Base-by-base conservation (phyloP, 2,113 vertebrate genomes). In the Centropus unirufus region DNA sequence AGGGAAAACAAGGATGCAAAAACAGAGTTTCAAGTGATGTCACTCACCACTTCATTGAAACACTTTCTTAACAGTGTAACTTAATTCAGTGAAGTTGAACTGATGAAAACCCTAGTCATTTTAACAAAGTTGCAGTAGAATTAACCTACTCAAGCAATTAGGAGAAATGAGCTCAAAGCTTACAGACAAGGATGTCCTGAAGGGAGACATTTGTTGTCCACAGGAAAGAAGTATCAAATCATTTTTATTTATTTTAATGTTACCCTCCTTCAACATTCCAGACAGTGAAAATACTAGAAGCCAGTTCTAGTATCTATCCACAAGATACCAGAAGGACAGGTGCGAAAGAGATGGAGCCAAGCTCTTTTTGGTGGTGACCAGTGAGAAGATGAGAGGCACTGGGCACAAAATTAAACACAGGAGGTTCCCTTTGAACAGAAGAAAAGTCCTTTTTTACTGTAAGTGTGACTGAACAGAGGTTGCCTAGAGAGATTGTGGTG, bases 61-160 rank as follows among this genome's bases (percentile, higher is more conserved):
- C 29, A 15, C 12, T 84, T 87, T 58, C 27, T 76, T 83, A 36
- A 13, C 29, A 44, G 34, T 32, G 12, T 46, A 82, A 36, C 24
- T 76, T 19, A 40, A 68, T 68, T 90, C 27, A 17, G 8, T 57
- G 57, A 72, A 73, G 40, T 27, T 70, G 86, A 93, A 93, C 76
- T 86, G 59, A 72, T 34, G 67, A 83, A 90, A 49, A 30, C 40
- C 14, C 10, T 66, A 8, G 26, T 70, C 78, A 70, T 57, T 95
- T 86, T 83, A 88, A 83, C 9, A 8, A 52, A 86, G 30, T 26
- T 75, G 57, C 44, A 75, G 27, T 52, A 80, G 75, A 90, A 96
- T 94, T 96, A 93, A 72, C 64, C n/a, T 92, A 44, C 47, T 95
- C 29, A 32, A 68, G 68, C 49, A 78, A 70, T 91, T 79, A 83